phyloP scores from a whole-genome alignment of 2,888 invertebrate species.

The Pteria penguin region DNA sequence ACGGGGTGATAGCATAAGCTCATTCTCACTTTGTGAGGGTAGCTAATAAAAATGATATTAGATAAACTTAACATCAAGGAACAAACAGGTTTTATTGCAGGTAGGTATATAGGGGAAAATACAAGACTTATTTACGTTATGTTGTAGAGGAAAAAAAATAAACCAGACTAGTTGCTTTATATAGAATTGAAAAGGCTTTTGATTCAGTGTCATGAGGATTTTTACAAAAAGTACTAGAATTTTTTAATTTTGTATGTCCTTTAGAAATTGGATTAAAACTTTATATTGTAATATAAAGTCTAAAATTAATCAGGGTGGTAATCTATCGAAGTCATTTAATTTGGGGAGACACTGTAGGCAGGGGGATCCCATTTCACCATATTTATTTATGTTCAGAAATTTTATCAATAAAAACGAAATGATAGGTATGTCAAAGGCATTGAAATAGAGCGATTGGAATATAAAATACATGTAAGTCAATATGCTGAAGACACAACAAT shows the following conservation, averaged over 20 bases:
- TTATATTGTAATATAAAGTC: neutral
- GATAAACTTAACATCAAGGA: too few species aligned
- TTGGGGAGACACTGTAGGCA: conserved; percentile 17
- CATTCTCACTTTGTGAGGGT: too few species aligned
- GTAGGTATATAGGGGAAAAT: too few species aligned
- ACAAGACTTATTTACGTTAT: too few species aligned
- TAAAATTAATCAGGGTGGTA: neutral
- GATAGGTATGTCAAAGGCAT: conserved; percentile 15
- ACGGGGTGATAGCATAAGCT: too few species aligned
- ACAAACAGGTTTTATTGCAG: too few species aligned
- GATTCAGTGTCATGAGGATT: conserved; percentile 1
- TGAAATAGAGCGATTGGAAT: conserved; percentile 5
- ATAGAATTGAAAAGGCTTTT: conserved; percentile 20
- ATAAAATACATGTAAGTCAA: conserved; percentile 2
- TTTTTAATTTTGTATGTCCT: neutral
- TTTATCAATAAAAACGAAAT: conserved; percentile 1
- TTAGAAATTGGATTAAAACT: neutral
- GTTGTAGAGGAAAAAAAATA: neutral
- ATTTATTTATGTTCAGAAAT: conserved; percentile 26
- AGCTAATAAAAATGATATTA: too few species aligned
- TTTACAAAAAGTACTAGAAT: neutral
- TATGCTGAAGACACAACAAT: conserved; percentile 31
- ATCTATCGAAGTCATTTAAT: conserved; percentile 8
- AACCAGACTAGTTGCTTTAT: neutral
- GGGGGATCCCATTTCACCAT: conserved; percentile 15